phyloP scores from a whole-genome alignment of 2,888 invertebrate species.

The Aspidiotus rigidus region DNA sequence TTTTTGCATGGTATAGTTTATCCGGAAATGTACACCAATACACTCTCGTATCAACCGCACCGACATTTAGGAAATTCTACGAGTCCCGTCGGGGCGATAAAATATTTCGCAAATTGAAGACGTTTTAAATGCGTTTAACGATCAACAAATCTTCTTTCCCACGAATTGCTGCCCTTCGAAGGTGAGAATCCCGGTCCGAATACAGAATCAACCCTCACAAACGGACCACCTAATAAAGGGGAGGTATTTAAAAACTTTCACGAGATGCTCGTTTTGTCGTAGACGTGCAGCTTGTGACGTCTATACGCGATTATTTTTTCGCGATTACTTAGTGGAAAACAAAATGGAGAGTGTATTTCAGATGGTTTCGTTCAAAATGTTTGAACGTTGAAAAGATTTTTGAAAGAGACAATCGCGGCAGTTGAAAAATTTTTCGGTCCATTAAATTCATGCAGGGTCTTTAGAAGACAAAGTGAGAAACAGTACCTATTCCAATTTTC shows the following conservation, averaged over 20 bases:
- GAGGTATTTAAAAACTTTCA: slow-evolving; percentile 2
- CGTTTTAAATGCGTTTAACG: slow-evolving; percentile 2
- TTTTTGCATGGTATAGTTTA: too few relatives aligned
- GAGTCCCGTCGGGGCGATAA: neutral
- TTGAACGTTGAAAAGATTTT: too few relatives aligned
- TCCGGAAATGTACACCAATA: too few relatives aligned
- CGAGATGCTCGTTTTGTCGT: neutral
- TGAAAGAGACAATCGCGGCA: too few relatives aligned
- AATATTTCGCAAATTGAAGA: slow-evolving; percentile 1
- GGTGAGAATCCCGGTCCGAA: neutral
- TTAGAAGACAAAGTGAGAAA: too few relatives aligned
- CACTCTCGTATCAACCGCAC: too few relatives aligned
- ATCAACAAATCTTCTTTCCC: slow-evolving; percentile 4
- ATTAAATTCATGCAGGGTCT: too few relatives aligned
- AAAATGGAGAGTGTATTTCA: neutral
- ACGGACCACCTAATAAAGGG: slow-evolving; percentile 3
- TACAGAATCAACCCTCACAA: neutral
- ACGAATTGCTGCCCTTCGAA: neutral
- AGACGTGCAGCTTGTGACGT: neutral
- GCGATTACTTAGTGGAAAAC: neutral
- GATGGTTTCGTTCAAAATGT: too few relatives aligned
- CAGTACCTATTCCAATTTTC: too few relatives aligned
- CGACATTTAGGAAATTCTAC: too few relatives aligned
- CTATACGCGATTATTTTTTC: neutral
- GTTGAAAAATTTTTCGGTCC: too few relatives aligned